Conservation (phyloP, 2,797 vertebrate species). For the Astyanax mexicanus region DNA sequence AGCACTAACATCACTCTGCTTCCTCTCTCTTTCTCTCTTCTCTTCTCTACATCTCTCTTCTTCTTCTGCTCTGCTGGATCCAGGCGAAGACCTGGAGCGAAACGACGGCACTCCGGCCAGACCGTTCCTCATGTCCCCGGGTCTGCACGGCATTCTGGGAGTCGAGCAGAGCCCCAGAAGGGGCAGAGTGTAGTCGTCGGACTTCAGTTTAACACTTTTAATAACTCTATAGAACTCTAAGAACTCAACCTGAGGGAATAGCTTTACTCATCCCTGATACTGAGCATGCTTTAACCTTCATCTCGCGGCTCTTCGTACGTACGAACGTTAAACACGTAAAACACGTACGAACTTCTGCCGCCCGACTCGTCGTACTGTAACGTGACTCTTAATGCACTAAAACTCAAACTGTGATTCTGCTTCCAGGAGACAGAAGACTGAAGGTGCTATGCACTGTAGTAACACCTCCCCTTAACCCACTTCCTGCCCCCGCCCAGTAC, state of each 20-base stretch:
- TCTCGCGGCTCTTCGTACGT: background rate
- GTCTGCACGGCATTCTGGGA: conserved; percentile 86
- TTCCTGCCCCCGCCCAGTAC: too few species aligned
- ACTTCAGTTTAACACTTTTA: too few species aligned
- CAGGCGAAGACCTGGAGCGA: conserved; percentile 94
- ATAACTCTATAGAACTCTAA: background rate
- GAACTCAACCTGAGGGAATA: conserved; percentile 4
- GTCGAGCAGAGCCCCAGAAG: conserved; percentile 72
- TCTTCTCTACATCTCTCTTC: background rate
- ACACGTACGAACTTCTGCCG: background rate
- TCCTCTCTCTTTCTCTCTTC: too few species aligned
- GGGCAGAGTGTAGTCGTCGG: conserved; percentile 6
- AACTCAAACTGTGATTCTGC: conserved; percentile 30
- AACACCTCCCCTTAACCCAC: too few species aligned
- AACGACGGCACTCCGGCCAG: conserved; percentile 88
- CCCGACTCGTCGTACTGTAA: conserved; percentile 25
- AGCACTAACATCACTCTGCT: background rate
- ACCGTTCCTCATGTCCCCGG: conserved; percentile 90
- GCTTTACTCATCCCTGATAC: conserved; percentile 10
- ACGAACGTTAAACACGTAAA: too few species aligned
- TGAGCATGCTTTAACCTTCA: conserved; percentile 22
- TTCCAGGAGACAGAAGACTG: conserved; percentile 28
- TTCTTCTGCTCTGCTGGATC: background rate
- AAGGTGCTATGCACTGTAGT: conserved; percentile 43
- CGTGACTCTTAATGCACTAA: conserved; percentile 27